A percentile compares a stretch with the other conserved stretches of the same genome.
phyloP scores from a whole-genome alignment of 2,113 vertebrate genomes.

The Periophthalmodon schlosseri region DNA sequence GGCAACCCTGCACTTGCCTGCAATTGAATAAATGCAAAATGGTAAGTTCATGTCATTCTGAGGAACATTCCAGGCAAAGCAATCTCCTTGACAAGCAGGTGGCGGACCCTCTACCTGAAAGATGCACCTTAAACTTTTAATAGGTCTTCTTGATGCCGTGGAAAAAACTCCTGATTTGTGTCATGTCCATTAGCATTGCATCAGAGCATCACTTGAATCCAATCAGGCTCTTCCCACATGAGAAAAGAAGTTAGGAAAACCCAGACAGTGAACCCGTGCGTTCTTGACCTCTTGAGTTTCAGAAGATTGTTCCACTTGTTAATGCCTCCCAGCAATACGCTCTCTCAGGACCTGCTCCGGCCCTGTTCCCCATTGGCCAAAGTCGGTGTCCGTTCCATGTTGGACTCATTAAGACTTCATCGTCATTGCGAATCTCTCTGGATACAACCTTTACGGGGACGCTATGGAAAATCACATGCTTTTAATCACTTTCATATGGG shows the following conservation, averaged over 20 bases:
- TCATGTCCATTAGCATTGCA: neutral
- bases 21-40: neutral
- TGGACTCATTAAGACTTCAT: constrained; percentile 54
- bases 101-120: too few relatives aligned
- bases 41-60: too few relatives aligned
- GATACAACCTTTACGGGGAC: constrained; percentile 21
- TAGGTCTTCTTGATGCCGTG: neutral
- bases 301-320: neutral
- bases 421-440: constrained; percentile 13
- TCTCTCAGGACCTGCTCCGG: neutral
- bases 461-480: constrained; percentile 28
- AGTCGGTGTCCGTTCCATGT: neutral
- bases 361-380: constrained; percentile 12
- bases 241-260: neutral
- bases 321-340: neutral
- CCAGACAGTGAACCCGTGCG: neutral
- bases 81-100: too few relatives aligned
- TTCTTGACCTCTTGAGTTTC: neutral
- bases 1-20: too few relatives aligned
- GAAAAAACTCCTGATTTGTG: neutral
- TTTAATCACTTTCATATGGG: constrained; percentile 3
- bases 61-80: too few relatives aligned
- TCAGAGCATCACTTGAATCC: neutral
- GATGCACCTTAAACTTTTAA: neutral
- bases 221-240: neutral